Base-by-base conservation (phyloP, 2,113 vertebrate genomes). In the Dipodomys ordii region DNA sequence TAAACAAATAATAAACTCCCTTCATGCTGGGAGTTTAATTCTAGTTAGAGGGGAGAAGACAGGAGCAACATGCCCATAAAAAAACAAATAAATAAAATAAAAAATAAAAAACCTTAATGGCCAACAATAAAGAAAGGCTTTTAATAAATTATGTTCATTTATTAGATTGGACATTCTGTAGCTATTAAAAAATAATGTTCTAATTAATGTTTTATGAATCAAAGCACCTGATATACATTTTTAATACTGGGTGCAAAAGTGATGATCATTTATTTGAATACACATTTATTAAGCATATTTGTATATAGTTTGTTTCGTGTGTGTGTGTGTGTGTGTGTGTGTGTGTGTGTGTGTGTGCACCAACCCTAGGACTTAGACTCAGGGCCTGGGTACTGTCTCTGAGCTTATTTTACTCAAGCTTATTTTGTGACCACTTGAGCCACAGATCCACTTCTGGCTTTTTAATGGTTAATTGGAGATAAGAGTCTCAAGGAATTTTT, bases 141-240 rank as follows among this genome's bases (percentile, higher is more conserved):
- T 67, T 18, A 67, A 72, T 65, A 78, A 88, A 83, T 3, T 74
- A 6, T 62, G 13, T 60, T 80, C 6, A 44, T 64, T 84, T 69
- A 60, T 0, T 85, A 69, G 16, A 71, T 3, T 1, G 9, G 82
- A 53, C 83, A 92, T 74, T 3, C 0, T 53, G 13, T 44, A 16
- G 20, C 32, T 20, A 68, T 88, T 94, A 91, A 92, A 97, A 86
- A 25, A 39, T 57, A 65, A 84, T 78, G 19, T 9, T 72, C 64
- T 23, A 79, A 83, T 62, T 74, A 76, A 82, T 76, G 76, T 76
- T 96, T 93, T 87, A 53, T 67, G n/a, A 82, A 19, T 71, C 65
- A 87, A 81, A 74, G 2, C 7, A 71, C 57, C 83, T 35, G 10
- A 32, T 57, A 73, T 35, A 76, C 91, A 93, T 71, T 46, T 35